Evolutionary conservation across 2,797 vertebrate genomes (phyloP).

Genomic region (Dipus sagitta): DNA sequence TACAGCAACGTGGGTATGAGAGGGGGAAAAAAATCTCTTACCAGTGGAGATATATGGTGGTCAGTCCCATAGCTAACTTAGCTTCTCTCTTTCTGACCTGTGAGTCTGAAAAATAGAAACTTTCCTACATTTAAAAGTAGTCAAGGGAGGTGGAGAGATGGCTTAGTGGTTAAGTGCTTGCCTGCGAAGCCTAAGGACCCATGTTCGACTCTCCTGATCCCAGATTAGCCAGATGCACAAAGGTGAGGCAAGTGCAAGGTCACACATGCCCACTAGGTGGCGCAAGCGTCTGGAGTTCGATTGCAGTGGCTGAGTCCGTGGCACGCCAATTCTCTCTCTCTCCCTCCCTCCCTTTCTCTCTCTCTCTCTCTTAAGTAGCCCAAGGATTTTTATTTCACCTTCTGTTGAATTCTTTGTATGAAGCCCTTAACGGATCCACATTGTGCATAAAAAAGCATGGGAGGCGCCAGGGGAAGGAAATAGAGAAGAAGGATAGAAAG

Average conservation of each 20-base stretch:
- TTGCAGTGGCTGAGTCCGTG: too few relatives aligned
- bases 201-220: too few relatives aligned
- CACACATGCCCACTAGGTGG: too few relatives aligned
- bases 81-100: constrained; percentile 16
- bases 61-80: constrained; percentile 28
- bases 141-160: not conserved
- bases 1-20: not conserved
- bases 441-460: constrained; percentile 10
- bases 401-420: constrained; percentile 45
- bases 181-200: too few relatives aligned
- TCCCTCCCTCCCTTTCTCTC: too few relatives aligned
- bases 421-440: not conserved
- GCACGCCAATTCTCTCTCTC: too few relatives aligned
- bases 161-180: too few relatives aligned
- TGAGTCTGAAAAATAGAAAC: constrained; percentile 47
- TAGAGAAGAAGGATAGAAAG: not conserved
- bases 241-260: too few relatives aligned
- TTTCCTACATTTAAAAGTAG: constrained; percentile 51
- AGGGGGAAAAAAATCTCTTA: too few relatives aligned
- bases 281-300: too few relatives aligned
- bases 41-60: not conserved
- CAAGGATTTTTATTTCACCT: not conserved
- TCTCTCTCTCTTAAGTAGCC: not conserved
- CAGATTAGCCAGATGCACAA: too few relatives aligned
- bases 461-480: not conserved